Base-by-base conservation (phyloP, 2,888 invertebrate genomes). In the Strigamia maritima region DNA sequence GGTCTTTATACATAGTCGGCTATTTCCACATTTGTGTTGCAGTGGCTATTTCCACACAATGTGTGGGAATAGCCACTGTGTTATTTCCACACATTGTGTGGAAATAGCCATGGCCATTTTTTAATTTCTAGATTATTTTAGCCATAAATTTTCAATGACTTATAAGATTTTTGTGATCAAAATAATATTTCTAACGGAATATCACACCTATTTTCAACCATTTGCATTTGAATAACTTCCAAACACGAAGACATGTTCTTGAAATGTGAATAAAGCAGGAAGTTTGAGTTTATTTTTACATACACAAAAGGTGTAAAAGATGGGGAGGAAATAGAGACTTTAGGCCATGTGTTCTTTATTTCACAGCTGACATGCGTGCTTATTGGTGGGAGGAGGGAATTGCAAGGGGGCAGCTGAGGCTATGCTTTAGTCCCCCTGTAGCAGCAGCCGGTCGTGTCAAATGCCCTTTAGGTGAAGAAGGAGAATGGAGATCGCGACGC, bases 361-460 rank as follows among this genome's bases (percentile, higher is more conserved):
- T 65, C 60, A 65, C 60, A 65, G 60, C 60, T 65, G 60, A 65
- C 60, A 22, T 65, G 60, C 60, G 24, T 65, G 60, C 60, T 65
- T 65, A 65, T 65, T 65, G 60, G 60, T 65, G 24, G 60, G 60
- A 65, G 60, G 60, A 24, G 60, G 60, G 24, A 22, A 16, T 65
- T 24, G 24, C 60, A 65, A 65, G 60, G 60, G 60, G 60, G 60
- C 60, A 65, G 60, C 60, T 65, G 60, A 65, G 24, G 60, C 60
- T 22, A 22, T 65, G 60, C 4, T 65, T 19, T 1, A n/a, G 24
- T 24, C 22, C 54, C 54, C 54, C 60, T 12, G 22, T 65, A 65
- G 60, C 60, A 65, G 60, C 60, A 65, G 60, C 60, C 60, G 60
- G 60, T 65, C 19, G 60, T 65, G 60, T 65, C 60, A 65, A 65